Evolutionary conservation across 2,888 invertebrate genomes (phyloP), one percentile per base, ranked within the genome.

Genomic region (Drosophila barbarae): DNA sequence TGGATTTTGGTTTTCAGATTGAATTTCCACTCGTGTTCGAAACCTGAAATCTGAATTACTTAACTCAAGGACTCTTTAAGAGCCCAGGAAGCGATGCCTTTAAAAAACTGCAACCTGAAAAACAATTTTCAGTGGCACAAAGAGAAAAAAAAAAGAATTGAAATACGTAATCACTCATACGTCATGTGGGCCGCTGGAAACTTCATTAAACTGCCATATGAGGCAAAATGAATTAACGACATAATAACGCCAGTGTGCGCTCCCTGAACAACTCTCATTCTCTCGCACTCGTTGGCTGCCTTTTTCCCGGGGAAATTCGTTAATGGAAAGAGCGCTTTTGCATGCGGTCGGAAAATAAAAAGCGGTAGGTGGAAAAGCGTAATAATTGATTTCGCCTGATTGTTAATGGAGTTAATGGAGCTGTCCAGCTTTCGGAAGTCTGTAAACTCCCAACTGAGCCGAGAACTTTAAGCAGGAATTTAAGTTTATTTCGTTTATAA

Each of bases 211-310:
- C 67, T 73, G 66, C 68, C 79, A 71, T 68, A 72, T 69, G 76
- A 76, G 69, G 67, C 46, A 63, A 84, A 80, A 79, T 84, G 79
- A 80, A 84, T 80, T 74, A 80, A 84, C 72, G 73, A 79, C 70
- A 71, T 84, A 80, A 78, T 75, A 52, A 58, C 63, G 71, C 38
- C 32, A 10, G 35, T 18, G 39, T 18, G 42, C 42, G 42, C 42
- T 42, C 47, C 49, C 38, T 51, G 42, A 30, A 41, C 44, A 50
- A 41, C 60, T 26, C 41, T 3, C n/a, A n/a, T 5, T 23, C 39
- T 7, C 23, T 7, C 5, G 1, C 5, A 2, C 18, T 18, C 18
- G 18, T 2, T 21, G 26, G 1, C 10, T 26, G n/a, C 59, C 59
- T 46, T 60, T 60, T 39, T 39, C 28, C 61, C 46, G 59, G 30